These are phyloP conservation scores for Carterocephalus palaemon DNA, from an alignment of 2,888 invertebrate species.

Conservation along the genomic window DNA sequence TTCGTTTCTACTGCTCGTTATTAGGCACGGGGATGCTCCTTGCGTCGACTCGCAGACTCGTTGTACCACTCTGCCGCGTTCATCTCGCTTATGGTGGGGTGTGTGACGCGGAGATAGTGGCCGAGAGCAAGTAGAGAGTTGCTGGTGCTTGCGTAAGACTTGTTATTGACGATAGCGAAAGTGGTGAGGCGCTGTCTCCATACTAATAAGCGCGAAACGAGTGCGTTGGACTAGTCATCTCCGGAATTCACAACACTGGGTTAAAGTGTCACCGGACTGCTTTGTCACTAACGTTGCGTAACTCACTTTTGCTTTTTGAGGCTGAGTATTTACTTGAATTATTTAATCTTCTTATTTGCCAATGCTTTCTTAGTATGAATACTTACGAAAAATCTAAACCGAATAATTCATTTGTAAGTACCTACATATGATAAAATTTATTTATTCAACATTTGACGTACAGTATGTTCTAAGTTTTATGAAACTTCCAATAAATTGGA, in stretches of 20 bases:
- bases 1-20: slow-evolving; percentile 70
- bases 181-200: slow-evolving; percentile 70
- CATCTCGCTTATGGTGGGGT: slow-evolving; percentile 37
- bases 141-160: slow-evolving; percentile 66
- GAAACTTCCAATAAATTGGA: too few species aligned
- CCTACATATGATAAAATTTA: too few species aligned
- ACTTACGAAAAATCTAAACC: too few species aligned
- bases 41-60: slow-evolving; percentile 41
- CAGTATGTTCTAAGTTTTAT: too few species aligned
- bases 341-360: too few species aligned
- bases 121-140: slow-evolving; percentile 57
- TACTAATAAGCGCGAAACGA: slow-evolving; percentile 69
- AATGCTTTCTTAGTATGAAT: too few species aligned
- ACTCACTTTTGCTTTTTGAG: slow-evolving; percentile 54
- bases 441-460: too few species aligned
- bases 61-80: slow-evolving; percentile 45
- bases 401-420: too few species aligned
- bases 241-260: slow-evolving; percentile 59
- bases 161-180: slow-evolving; percentile 75
- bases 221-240: slow-evolving; percentile 51
- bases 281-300: slow-evolving; percentile 56
- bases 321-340: too few species aligned
- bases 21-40: slow-evolving; percentile 69
- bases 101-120: slow-evolving; percentile 48
- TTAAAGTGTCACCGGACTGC: slow-evolving; percentile 64